Base-by-base conservation (phyloP, 2,797 vertebrate species). In the Chelon auratus region DNA sequence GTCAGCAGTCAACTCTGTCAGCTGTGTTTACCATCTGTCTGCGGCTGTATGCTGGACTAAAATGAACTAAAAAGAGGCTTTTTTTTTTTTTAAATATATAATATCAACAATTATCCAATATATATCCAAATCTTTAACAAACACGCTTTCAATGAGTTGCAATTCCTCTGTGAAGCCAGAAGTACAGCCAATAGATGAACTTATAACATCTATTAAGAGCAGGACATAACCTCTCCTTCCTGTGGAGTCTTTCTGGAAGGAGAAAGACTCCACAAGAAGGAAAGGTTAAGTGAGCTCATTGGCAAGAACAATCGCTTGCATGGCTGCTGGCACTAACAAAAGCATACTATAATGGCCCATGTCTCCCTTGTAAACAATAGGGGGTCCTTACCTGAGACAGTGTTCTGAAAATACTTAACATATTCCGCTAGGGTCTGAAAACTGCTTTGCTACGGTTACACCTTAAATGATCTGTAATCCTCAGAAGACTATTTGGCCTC, bases 271-370 rank as follows among this genome's bases (percentile, higher is more conserved):
- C 36, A 39, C 65, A 12, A 82, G 78, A 81, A 76, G 76, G 65
- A 61, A 62, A 79, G 71, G 78, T 78, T 85, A 86, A 84, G 69
- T 81, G 72, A 82, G 73, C 73, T 73, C 75, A 74, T 18, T 72
- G 72, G 68, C 64, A 75, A 81, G 62, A 80, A 74, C 71, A 82
- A 86, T 83, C 78, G 62, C 55, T 74, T 33, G 26, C 60, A 54
- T 50, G 54, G 68, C 83, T 85, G 69, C 65, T 64, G 48, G 71
- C 72, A 54, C 17, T 7, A 55, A 65, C 54, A 72, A 67, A 71
- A 65, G 67, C 55, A 68, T n/a, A 52, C 8, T 48, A 43, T 83
- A 85, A 80, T 72, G 69, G 33, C 52, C 68, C 42, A 40, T 47
- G 48, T 48, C 70, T 77, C 42, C 63, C 63, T 50, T 69, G 56